These are phyloP conservation scores for Drepana falcataria DNA, from an alignment of 2,888 invertebrate species.

Conservation along the genomic window DNA sequence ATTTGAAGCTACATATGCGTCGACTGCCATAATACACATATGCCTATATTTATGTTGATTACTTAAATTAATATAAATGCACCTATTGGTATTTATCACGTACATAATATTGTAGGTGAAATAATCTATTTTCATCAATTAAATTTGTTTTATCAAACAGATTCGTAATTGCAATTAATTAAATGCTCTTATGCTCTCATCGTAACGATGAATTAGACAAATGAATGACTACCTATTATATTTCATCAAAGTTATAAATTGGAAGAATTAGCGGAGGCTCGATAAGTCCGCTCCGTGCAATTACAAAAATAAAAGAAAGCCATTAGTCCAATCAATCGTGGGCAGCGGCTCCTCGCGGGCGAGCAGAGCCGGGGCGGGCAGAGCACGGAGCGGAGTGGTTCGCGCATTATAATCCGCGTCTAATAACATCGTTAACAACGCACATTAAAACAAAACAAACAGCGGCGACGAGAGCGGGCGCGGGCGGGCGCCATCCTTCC, in stretches of 20 bases:
- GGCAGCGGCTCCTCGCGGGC: slow-evolving; percentile 16
- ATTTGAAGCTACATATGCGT: too few species aligned
- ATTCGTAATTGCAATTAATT: too few species aligned
- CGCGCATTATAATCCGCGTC: slow-evolving; percentile 67
- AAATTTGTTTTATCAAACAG: too few species aligned
- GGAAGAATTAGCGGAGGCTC: slow-evolving; percentile 42
- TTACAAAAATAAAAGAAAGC: slow-evolving; percentile 68
- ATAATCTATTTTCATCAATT: too few species aligned
- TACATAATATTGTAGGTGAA: too few species aligned
- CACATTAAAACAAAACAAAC: slow-evolving; percentile 78
- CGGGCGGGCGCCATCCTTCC: slow-evolving; percentile 75
- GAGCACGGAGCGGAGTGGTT: slow-evolving; percentile 32
- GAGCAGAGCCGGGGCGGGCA: slow-evolving; percentile 28
- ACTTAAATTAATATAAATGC: too few species aligned
- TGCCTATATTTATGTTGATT: too few species aligned
- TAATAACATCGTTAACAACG: slow-evolving; percentile 78
- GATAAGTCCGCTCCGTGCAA: slow-evolving; percentile 64
- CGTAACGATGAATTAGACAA: slow-evolving; percentile 36
- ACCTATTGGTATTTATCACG: too few species aligned
- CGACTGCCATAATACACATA: too few species aligned
- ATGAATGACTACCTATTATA: slow-evolving; percentile 51
- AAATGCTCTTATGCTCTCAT: slow-evolving; percentile 11
- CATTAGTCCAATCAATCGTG: slow-evolving; percentile 69
- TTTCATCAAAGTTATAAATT: slow-evolving; percentile 52
- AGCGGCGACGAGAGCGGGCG: slow-evolving; percentile 53